Base-by-base conservation (phyloP, 2,113 vertebrate genomes). In the Cariama cristata region DNA sequence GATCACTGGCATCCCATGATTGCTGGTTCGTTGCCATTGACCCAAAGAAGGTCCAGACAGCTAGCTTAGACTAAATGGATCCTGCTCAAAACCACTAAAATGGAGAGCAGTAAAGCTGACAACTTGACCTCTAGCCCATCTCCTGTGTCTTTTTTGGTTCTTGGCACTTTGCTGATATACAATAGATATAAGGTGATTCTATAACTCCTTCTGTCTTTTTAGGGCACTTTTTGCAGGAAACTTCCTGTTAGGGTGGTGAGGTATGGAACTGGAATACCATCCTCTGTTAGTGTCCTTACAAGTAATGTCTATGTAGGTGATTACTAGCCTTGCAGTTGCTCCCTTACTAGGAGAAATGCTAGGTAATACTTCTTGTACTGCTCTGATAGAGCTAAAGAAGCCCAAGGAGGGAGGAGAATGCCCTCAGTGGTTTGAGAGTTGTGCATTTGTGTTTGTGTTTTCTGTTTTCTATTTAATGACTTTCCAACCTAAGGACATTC, bases 351-450 rank as follows among this genome's bases (percentile, higher is more conserved):
- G 32, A 52, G 20, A 40, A 77, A 9, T 20, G 35, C 26, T 21
- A 35, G 11, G 4, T 50, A 49, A 71, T 74, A 4, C n/a, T 93
- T 40, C 27, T 28, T 74, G 50, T 16, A 4, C 14, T 71, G 28
- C n/a, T 84, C 44, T 71, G 72, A 23, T 20, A 26, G 63, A 71
- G 44, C 44, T 35, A 28, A 72, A 77, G 8, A 44, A 81, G 28
- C 35, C 72, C 84, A 66, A 24, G 62, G 30, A 71, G 3, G 0
- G 0, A 66, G 32, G 11, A 52, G 0, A 0, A 19, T 66, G 68
- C 21, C 42, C 14, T 35, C 50, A 30, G 79, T 59, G 47, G n/a
- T 50, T 87, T 71, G 68, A 66, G 16, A 77, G 69, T 13, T 62
- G 24, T 28, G 45, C 3, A 1, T 59, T 67, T 83, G 44, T 30